Conservation (phyloP, 2,888 invertebrate species). For the Laothoe populi region DNA sequence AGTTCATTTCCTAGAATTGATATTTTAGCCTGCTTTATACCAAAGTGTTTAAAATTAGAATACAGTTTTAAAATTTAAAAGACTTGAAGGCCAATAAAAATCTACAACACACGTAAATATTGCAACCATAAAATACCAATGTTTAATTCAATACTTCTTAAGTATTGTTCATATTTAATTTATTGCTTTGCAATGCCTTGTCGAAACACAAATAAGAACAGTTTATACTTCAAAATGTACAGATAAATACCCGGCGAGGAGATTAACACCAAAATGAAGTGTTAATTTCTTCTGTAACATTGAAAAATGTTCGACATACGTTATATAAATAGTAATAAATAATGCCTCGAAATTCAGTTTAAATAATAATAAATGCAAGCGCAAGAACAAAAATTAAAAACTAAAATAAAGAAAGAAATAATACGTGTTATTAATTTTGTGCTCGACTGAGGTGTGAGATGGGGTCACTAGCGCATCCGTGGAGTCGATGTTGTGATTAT, state of each 20-base stretch:
- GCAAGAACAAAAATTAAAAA: slow-evolving; percentile 80
- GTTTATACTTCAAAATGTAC: slow-evolving; percentile 55
- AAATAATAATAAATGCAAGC: slow-evolving; percentile 84
- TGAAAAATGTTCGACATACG: slow-evolving; percentile 85
- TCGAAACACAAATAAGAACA: slow-evolving; percentile 52
- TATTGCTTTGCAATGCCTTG: slow-evolving; percentile 52
- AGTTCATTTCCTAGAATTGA: too few species aligned
- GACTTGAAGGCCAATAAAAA: too few species aligned
- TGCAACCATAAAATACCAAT: background rate
- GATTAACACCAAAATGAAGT: slow-evolving; percentile 81
- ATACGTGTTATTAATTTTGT: slow-evolving; percentile 83
- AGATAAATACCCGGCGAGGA: slow-evolving; percentile 67
- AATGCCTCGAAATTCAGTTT: slow-evolving; percentile 81
- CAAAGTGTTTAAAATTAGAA: too few species aligned
- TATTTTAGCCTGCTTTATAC: too few species aligned
- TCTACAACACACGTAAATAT: background rate
- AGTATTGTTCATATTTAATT: slow-evolving; percentile 48
- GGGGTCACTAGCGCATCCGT: slow-evolving; percentile 54
- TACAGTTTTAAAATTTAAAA: too few species aligned
- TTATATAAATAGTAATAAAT: slow-evolving; percentile 85
- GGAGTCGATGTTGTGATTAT: slow-evolving; percentile 45
- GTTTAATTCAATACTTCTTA: background rate
- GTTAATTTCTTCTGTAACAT: slow-evolving; percentile 83
- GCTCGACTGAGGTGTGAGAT: slow-evolving; percentile 80
- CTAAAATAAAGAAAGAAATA: slow-evolving; percentile 33